Evolutionary conservation across 2,113 vertebrate species (phyloP).

Genomic region (mouse (Mus musculus)): GRCm39 chrX:91743001-91743500

Average conservation of each 20-base stretch:
- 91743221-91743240: conserved; percentile 28
- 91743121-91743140: neutral
- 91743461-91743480: neutral
- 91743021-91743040: neutral
- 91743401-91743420: neutral
- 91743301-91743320: neutral
- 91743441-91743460: neutral
- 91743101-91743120: neutral
- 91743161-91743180: neutral
- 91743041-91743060: neutral
- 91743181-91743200: conserved; percentile 24
- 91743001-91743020: neutral
- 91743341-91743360: neutral
- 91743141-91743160: neutral
- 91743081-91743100: neutral
- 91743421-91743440: neutral
- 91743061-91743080: neutral
- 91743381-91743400: neutral
- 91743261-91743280: conserved; percentile 6
- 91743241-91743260: neutral
- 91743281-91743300: conserved; percentile 28
- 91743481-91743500: conserved; percentile 33
- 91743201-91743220: neutral
- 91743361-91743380: neutral
- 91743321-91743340: neutral